A percentile compares a stretch with the other conserved stretches of the same genome.
phyloP scores from a whole-genome alignment of 2,797 vertebrate genomes.

The Oryzias sinensis region DNA sequence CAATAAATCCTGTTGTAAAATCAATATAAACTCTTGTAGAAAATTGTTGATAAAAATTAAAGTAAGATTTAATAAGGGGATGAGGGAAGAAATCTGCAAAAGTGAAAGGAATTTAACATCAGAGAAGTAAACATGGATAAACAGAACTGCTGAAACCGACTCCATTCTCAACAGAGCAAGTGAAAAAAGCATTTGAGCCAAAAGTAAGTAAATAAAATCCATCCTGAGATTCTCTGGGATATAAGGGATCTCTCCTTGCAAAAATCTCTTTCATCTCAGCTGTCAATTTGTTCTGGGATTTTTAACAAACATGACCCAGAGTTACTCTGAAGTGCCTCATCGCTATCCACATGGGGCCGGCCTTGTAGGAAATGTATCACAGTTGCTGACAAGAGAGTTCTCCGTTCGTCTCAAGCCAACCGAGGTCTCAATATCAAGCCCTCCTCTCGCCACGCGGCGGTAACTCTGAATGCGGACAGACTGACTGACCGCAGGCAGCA shows the following conservation, averaged over 20 bases:
- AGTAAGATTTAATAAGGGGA: too few relatives aligned
- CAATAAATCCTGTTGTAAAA: too few relatives aligned
- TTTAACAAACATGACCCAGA: slow-evolving; percentile 43
- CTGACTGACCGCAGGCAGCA: slow-evolving; percentile 56
- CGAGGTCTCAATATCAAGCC: slow-evolving; percentile 23
- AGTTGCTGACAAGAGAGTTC: slow-evolving; percentile 47
- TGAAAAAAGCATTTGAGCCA: neutral
- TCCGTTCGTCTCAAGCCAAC: slow-evolving; percentile 34
- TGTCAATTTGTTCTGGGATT: slow-evolving; percentile 22
- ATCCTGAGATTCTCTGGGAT: slow-evolving; percentile 1
- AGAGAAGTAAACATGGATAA: too few relatives aligned
- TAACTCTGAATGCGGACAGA: slow-evolving; percentile 48
- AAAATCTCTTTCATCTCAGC: slow-evolving; percentile 27
- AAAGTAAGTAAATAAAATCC: neutral
- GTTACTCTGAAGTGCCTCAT: slow-evolving; percentile 25
- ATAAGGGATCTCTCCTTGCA: slow-evolving; percentile 5
- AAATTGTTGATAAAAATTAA: too few relatives aligned
- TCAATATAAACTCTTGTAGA: too few relatives aligned
- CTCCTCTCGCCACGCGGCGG: slow-evolving; percentile 19
- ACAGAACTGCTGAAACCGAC: too few relatives aligned
- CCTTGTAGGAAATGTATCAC: slow-evolving; percentile 45
- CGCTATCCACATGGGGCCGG: slow-evolving; percentile 37
- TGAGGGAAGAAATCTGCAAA: too few relatives aligned
- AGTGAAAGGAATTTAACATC: too few relatives aligned
- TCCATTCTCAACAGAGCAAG: too few relatives aligned